Conservation (phyloP, 2,113 vertebrate species). For the Ascaphus truei region DNA sequence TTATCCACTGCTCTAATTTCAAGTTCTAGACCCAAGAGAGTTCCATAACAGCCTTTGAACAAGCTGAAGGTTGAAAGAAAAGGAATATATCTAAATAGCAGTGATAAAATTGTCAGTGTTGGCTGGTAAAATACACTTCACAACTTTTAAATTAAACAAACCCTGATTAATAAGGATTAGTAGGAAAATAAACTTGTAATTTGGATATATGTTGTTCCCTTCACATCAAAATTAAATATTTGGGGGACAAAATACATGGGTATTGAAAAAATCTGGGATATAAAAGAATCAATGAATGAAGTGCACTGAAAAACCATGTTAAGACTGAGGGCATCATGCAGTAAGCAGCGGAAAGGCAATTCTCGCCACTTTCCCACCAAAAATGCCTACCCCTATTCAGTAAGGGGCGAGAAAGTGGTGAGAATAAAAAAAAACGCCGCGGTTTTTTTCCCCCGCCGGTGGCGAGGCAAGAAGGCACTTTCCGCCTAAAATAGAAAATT, state of each 20-base stretch:
- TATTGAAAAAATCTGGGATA: too few relatives aligned
- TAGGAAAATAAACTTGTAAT: not conserved
- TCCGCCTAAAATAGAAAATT: too few relatives aligned
- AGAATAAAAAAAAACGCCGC: too few relatives aligned
- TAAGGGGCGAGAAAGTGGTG: too few relatives aligned
- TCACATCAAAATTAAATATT: not conserved
- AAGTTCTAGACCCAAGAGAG: constrained; percentile 51
- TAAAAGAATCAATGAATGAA: too few relatives aligned
- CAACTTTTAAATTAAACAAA: not conserved
- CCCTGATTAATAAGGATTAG: constrained; percentile 4
- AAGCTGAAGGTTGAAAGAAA: constrained; percentile 56
- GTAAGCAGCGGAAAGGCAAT: too few relatives aligned
- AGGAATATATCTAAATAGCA: constrained; percentile 56
- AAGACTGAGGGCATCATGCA: too few relatives aligned
- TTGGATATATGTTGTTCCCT: not conserved
- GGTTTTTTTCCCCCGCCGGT: too few relatives aligned
- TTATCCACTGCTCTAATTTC: constrained; percentile 60
- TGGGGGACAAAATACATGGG: not conserved
- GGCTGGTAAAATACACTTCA: constrained; percentile 33
- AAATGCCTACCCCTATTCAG: too few relatives aligned
- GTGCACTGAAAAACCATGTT: too few relatives aligned
- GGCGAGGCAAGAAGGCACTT: too few relatives aligned
- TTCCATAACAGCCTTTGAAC: constrained; percentile 59
- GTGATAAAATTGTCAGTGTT: constrained; percentile 56
- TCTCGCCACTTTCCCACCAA: too few relatives aligned